phyloP scores from a whole-genome alignment of 2,113 vertebrate genomes.

The Acrocephalus kingi region DNA sequence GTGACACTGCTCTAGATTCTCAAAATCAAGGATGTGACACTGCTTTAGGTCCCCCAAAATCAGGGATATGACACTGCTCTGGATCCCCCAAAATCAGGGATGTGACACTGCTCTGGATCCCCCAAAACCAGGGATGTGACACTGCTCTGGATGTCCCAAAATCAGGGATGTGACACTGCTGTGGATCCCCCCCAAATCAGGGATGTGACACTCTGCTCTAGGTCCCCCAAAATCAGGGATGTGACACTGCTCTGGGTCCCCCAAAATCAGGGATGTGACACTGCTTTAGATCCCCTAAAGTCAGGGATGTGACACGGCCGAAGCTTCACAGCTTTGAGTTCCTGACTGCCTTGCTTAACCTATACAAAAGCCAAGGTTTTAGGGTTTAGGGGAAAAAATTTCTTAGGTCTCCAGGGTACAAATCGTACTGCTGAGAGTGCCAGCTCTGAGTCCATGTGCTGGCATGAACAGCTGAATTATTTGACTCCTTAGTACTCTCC shows the following conservation, averaged over 20 bases:
- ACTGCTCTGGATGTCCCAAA: background rate
- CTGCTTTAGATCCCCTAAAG: background rate
- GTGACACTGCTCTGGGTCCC: too few relatives aligned
- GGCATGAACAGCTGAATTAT: background rate
- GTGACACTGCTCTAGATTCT: too few relatives aligned
- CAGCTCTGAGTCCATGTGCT: background rate
- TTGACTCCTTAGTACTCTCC: background rate
- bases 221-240: background rate
- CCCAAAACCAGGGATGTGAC: background rate
- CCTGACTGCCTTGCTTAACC: background rate
- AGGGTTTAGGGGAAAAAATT: background rate
- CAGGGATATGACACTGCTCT: too few relatives aligned
- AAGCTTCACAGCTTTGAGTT: background rate
- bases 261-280: background rate
- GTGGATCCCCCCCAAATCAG: background rate
- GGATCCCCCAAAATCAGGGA: background rate
- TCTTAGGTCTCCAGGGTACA: background rate
- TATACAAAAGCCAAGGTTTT: background rate
- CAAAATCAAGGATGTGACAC: background rate
- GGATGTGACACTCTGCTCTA: too few relatives aligned
- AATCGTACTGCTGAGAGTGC: background rate
- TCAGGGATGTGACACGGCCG: background rate
- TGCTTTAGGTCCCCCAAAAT: background rate
- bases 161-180: too few relatives aligned
- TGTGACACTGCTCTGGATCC: background rate